phyloP scores from a whole-genome alignment of 2,888 invertebrate genomes.

The Pseudococcus longispinus region DNA sequence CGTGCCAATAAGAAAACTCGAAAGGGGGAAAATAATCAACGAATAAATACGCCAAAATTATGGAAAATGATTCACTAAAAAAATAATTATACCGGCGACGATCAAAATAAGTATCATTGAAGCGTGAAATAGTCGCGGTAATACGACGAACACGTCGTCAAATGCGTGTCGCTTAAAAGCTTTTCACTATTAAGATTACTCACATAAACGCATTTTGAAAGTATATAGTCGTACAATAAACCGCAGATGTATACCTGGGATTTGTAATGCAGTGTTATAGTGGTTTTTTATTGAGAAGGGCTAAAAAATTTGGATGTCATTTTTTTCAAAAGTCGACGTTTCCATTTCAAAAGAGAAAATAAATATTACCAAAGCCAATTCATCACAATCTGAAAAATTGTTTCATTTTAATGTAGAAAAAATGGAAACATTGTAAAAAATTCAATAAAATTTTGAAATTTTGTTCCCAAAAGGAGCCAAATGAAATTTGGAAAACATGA shows the following conservation, averaged over 20 bases:
- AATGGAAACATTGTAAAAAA: no score
- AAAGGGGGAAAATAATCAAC: slow-evolving; percentile 18
- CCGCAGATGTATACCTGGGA: background rate
- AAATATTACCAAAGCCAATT: no score
- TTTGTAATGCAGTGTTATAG: no score
- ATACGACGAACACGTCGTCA: background rate
- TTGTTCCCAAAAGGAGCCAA: no score
- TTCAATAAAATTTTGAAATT: no score
- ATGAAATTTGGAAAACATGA: no score
- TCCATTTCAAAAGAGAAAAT: no score
- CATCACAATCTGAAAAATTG: no score
- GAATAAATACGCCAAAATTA: slow-evolving; percentile 27
- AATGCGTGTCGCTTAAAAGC: slow-evolving; percentile 21
- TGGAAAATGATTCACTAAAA: slow-evolving; percentile 9
- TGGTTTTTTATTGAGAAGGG: background rate
- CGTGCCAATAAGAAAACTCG: background rate
- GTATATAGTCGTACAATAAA: background rate
- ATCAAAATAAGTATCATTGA: background rate
- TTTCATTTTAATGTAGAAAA: no score
- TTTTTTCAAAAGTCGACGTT: no score
- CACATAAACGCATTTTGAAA: background rate
- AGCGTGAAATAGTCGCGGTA: background rate
- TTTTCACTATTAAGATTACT: slow-evolving; percentile 18
- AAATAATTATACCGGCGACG: background rate
- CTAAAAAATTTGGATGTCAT: no score